Conservation (phyloP, 2,797 vertebrate genomes). For the Coregonus sp. region DNA sequence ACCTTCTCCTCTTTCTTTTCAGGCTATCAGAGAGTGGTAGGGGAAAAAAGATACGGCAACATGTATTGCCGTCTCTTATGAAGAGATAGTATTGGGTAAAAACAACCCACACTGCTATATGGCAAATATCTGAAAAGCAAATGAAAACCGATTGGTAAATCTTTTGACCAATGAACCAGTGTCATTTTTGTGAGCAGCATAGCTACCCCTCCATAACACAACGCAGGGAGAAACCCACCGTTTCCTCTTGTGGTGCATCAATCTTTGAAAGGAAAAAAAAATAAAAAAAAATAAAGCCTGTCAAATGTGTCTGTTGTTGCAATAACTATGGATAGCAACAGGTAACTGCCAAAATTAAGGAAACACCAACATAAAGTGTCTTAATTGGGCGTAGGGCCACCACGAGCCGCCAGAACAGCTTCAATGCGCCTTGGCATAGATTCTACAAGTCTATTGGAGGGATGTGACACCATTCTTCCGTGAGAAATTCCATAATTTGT, state of each 20-base stretch:
- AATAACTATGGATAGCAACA: too few relatives aligned
- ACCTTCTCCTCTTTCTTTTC: conserved; percentile 51
- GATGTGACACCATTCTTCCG: too few relatives aligned
- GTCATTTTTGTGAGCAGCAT: too few relatives aligned
- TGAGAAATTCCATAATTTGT: too few relatives aligned
- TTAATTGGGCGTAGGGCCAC: too few relatives aligned
- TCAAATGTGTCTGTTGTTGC: conserved; percentile 6
- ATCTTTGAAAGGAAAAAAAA: conserved; percentile 40
- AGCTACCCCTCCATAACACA: background rate
- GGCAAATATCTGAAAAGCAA: background rate
- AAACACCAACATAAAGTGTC: too few relatives aligned
- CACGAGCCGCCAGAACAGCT: too few relatives aligned
- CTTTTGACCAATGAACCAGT: too few relatives aligned
- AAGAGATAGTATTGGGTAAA: background rate
- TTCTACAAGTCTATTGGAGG: too few relatives aligned
- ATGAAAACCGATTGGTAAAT: background rate
- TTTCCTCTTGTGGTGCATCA: conserved; percentile 44
- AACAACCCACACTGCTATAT: background rate
- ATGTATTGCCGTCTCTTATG: background rate
- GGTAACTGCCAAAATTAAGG: too few relatives aligned
- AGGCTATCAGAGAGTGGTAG: conserved; percentile 38
- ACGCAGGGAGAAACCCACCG: conserved; percentile 55
- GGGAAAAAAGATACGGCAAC: conserved; percentile 25
- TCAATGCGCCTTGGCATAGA: too few relatives aligned
- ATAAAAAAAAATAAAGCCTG: conserved; percentile 5